A percentile compares a stretch with the other conserved stretches of the same genome.
Evolutionary conservation across 2,888 invertebrate species (phyloP).

Genomic region (Muscina levida): DNA sequence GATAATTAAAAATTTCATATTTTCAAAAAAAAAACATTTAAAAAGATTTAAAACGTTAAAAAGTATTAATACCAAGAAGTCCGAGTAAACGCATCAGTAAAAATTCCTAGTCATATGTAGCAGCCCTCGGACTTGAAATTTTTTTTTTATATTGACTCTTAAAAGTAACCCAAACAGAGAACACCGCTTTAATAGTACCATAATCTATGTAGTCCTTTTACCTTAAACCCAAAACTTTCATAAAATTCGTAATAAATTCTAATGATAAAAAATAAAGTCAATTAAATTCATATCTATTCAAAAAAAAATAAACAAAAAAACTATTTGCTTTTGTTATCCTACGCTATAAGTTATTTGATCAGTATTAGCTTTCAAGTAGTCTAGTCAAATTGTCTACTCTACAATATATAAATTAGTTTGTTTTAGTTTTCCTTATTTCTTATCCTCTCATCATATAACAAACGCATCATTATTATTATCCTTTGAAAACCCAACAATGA

Average conservation of each 20-base stretch:
- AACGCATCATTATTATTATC: constrained; percentile 24
- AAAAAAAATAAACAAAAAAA: not conserved
- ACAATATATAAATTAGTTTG: not conserved
- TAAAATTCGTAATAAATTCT: not conserved
- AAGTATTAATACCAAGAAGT: too few species aligned
- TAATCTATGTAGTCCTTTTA: too few species aligned
- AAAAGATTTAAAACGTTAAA: too few species aligned
- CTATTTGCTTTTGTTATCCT: not conserved
- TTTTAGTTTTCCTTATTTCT: constrained; percentile 14
- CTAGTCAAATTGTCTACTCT: constrained; percentile 38
- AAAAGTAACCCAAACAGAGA: too few species aligned
- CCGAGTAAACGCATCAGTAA: too few species aligned
- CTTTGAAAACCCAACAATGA: constrained; percentile 27
- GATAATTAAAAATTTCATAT: too few species aligned
- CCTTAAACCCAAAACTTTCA: not conserved
- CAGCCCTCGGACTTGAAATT: too few species aligned
- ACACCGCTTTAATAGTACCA: too few species aligned
- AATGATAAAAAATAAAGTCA: not conserved
- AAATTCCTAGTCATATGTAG: too few species aligned
- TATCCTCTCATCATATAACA: constrained; percentile 14
- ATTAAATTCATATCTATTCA: not conserved
- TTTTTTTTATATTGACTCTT: too few species aligned
- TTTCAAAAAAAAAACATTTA: too few species aligned
- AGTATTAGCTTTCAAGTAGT: constrained; percentile 29
- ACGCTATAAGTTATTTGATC: constrained; percentile 3